Conservation (phyloP, 2,888 invertebrate genomes). For the Acanthosoma haemorrhoidale region DNA sequence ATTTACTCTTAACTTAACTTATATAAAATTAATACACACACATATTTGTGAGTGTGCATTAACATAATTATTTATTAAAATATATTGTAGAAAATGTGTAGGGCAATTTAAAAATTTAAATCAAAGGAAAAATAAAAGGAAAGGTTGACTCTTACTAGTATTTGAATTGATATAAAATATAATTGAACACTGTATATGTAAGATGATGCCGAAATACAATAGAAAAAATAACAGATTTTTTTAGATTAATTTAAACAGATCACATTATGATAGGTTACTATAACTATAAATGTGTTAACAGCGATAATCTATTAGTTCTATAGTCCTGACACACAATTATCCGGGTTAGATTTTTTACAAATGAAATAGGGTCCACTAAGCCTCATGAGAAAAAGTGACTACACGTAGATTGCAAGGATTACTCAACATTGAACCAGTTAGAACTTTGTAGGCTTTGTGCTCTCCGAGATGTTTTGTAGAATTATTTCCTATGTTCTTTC, state of each 20-base stretch:
- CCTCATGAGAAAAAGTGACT: no score
- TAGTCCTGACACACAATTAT: no score
- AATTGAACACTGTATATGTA: not conserved
- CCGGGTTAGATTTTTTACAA: no score
- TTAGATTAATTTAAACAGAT: no score
- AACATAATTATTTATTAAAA: not conserved
- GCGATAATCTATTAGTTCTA: no score
- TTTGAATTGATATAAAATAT: not conserved
- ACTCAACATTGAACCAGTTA: no score
- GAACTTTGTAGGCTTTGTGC: no score
- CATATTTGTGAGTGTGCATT: conserved; percentile 1
- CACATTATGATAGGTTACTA: not conserved
- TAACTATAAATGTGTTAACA: no score
- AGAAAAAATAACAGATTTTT: not conserved
- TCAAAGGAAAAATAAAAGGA: not conserved
- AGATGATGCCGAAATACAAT: not conserved
- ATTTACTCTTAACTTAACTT: conserved; percentile 27
- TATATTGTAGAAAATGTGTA: conserved; percentile 4
- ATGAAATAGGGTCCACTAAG: no score
- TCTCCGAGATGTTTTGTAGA: no score
- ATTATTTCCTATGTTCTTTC: no score
- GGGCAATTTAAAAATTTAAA: not conserved
- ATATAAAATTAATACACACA: not conserved
- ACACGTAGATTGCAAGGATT: no score
- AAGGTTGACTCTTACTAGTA: not conserved